Base-by-base conservation (phyloP, 2,888 invertebrate species). In the Deroplatys truncata region DNA sequence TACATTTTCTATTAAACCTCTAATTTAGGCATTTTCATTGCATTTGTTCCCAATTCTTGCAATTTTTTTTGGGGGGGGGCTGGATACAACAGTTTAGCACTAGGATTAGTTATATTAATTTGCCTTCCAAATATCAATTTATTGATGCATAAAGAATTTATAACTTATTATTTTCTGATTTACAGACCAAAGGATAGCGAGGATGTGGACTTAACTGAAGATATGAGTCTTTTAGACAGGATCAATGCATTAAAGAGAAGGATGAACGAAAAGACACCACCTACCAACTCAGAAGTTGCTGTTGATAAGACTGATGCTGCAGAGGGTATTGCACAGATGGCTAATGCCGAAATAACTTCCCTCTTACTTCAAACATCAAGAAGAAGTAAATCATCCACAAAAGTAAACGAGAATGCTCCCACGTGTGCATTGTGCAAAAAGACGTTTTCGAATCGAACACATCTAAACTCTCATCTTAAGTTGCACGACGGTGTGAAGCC, bases 401-500 rank as follows among this genome's bases (percentile, higher is more conserved):
- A 72, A 25, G 29, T 72, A 10, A 49, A 28, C 25, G 56, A 35
- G 1, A 28, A 25, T 20, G 29, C 25, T 49, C 90, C 56, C 5
- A 85, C 88, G 15, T 90, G 90, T 84, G 13, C 35, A 2, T 49
- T 90, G 56, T 90, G 90, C 83, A 83, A 31, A 35, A 87, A 89
- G 83, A 87, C 84, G n/a, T 90, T 90, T 83, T 56, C 86, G 20
- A 90, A 86, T 43, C 89, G 72, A 29, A 72, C 89, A 13, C 84
- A 90, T 92, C 90, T 93, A 5, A 92, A 92, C 13, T 92, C 92
- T 16, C 93, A 93, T 89, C 92, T 92, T 89, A 91, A 92, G 13
- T 92, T 92, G 56, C 93, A 93, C 86, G 90, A 91, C 10, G 93
- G 92, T 0, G 92, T 92, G 85, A 92, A 92, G 82, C 92, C 92